A percentile compares a stretch with the other conserved stretches of the same genome.
Evolutionary conservation across 2,797 vertebrate species (phyloP).

Genomic region (Thripadectes ignobilis): DNA sequence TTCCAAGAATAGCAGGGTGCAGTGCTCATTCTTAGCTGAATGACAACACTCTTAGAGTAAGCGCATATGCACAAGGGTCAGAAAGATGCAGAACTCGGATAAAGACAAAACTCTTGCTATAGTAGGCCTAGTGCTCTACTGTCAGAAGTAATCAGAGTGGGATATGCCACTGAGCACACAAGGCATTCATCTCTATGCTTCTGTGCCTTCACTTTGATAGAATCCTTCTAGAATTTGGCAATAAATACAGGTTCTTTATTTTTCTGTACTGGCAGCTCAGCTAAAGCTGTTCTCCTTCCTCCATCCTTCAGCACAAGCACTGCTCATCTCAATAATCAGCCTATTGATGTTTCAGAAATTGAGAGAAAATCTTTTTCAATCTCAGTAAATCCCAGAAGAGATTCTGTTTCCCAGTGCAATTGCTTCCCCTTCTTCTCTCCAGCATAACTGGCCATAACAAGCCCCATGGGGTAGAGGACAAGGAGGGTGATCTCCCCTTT

Average conservation of each 20-base stretch:
- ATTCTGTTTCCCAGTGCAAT: neutral
- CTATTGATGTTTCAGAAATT: slow-evolving; percentile 1
- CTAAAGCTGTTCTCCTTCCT: slow-evolving; percentile 8
- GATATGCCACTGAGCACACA: neutral
- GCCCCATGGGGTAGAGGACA: neutral
- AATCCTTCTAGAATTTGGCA: slow-evolving; percentile 13
- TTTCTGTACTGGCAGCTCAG: slow-evolving; percentile 17
- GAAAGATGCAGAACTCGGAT: neutral
- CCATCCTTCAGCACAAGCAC: neutral
- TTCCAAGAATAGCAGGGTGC: neutral
- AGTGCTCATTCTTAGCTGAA: neutral
- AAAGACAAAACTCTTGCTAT: neutral
- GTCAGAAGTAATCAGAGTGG: neutral
- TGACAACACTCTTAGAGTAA: neutral
- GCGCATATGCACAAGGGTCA: neutral
- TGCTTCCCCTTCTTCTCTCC: neutral
- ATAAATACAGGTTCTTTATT: slow-evolving; percentile 10
- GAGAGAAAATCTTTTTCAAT: slow-evolving; percentile 10
- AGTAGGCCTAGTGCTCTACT: neutral
- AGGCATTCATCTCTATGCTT: neutral
- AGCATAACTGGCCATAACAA: neutral
- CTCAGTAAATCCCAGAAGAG: neutral
- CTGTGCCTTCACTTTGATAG: neutral
- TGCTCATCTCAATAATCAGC: slow-evolving; percentile 26
- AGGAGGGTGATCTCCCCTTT: neutral